These are phyloP conservation scores for Caenorhabditis tropicalis DNA, from an alignment of 1,140 invertebrate genomes.

Conservation along the genomic window DNA sequence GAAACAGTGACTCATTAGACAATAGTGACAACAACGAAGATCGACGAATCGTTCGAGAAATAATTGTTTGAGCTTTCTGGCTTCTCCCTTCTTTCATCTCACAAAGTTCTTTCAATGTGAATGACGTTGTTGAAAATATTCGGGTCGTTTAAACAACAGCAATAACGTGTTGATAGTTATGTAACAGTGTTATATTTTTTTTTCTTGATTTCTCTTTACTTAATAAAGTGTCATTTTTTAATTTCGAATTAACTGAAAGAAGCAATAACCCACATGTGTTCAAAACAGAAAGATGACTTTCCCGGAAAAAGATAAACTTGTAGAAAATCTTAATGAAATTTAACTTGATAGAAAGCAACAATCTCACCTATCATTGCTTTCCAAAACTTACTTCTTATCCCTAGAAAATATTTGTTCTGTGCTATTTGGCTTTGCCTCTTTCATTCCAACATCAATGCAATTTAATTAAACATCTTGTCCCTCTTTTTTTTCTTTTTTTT, in stretches of 20 bases:
- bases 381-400: too few species aligned
- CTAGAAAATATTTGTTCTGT: too few species aligned
- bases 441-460: too few species aligned
- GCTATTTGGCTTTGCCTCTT: too few species aligned
- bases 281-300: too few species aligned
- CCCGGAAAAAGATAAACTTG: too few species aligned
- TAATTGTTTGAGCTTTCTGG: conserved; percentile 37
- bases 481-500: neutral
- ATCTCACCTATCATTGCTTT: too few species aligned
- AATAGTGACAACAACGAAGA: conserved; percentile 9
- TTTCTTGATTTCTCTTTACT: too few species aligned
- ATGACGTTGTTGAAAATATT: conserved; percentile 37
- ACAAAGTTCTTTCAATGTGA: conserved; percentile 26
- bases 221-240: conserved; percentile 4
- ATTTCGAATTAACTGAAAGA: too few species aligned
- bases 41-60: conserved; percentile 48
- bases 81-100: neutral
- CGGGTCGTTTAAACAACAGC: conserved; percentile 20
- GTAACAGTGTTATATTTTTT: neutral
- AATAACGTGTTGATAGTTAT: conserved; percentile 23
- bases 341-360: too few species aligned
- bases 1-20: neutral
- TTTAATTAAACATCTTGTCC: neutral
- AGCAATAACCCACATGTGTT: too few species aligned
- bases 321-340: too few species aligned